Percentiles rank a stretch among this genome's conserved stretches.
These are phyloP conservation scores for Poeciliopsis retropinna DNA, from an alignment of 2,113 vertebrate genomes.

Conservation along the genomic window DNA sequence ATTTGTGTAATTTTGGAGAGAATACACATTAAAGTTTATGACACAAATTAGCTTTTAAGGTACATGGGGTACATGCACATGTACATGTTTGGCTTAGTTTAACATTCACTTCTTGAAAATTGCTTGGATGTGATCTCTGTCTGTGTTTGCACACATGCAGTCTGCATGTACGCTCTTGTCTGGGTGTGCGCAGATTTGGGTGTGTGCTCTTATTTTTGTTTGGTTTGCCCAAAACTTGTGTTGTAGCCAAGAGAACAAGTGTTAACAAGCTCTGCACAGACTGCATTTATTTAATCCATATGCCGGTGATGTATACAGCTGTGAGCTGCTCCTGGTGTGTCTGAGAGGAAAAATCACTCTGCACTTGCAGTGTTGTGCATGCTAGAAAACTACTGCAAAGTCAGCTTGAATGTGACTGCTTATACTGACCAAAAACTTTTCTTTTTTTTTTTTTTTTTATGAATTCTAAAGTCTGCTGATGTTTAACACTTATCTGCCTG, in stretches of 20 bases:
- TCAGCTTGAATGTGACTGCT: conserved; percentile 49
- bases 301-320: conserved; percentile 72
- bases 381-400: conserved; percentile 44
- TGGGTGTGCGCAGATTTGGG: conserved; percentile 45
- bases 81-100: not conserved
- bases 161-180: conserved; percentile 7
- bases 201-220: conserved; percentile 40
- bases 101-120: not conserved
- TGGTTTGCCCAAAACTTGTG: conserved; percentile 41
- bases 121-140: conserved; percentile 6
- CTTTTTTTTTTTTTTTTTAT: conserved; percentile 17
- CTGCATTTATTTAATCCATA: conserved; percentile 80
- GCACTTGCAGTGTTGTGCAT: conserved; percentile 46
- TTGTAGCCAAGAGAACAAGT: conserved; percentile 74
- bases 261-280: conserved; percentile 77
- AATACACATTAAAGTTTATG: not conserved
- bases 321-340: conserved; percentile 57
- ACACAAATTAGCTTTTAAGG: not conserved
- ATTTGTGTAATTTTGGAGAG: not conserved
- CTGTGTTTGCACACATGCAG: conserved; percentile 18
- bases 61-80: too few relatives aligned
- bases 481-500: conserved; percentile 9
- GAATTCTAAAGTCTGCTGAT: conserved; percentile 33
- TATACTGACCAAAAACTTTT: conserved; percentile 18
- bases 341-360: conserved; percentile 61